Percentiles rank a stretch among this genome's conserved stretches.
Evolutionary conservation across 2,113 vertebrate genomes (phyloP).

Genomic region (Sphyrna mokarran): DNA sequence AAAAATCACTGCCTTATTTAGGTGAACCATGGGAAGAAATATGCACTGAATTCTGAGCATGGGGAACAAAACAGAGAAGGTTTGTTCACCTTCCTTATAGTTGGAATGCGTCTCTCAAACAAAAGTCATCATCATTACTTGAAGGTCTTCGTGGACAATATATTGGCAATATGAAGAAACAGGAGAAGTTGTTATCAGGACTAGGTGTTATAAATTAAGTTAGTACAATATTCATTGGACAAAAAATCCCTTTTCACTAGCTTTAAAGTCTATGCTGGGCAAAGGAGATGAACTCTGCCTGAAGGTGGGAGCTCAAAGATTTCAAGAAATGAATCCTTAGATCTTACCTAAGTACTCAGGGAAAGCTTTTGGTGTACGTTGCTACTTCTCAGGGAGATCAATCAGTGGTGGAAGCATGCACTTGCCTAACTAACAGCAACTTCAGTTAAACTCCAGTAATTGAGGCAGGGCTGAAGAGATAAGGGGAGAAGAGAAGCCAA

Average conservation of each 20-base stretch:
- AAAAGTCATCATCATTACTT: not conserved
- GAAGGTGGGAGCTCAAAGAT: not conserved
- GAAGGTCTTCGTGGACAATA: not conserved
- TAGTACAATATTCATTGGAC: not conserved
- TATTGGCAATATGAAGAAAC: not conserved
- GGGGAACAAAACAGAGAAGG: not conserved
- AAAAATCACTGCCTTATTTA: not conserved
- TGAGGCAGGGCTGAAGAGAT: not conserved
- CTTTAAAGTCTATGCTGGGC: not conserved
- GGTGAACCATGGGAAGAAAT: not conserved
- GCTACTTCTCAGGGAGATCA: not conserved
- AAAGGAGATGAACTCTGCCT: not conserved
- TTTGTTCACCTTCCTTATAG: not conserved
- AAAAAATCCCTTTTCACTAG: not conserved
- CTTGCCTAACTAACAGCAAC: not conserved
- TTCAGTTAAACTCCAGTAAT: not conserved
- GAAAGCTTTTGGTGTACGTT: not conserved
- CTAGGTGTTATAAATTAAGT: not conserved
- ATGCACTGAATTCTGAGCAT: not conserved
- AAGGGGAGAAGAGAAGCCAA: not conserved
- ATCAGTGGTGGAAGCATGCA: not conserved
- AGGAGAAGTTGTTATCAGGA: not conserved
- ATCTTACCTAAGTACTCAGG: not conserved
- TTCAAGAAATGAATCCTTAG: not conserved
- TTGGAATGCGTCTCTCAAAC: not conserved